Evolutionary conservation across 2,113 vertebrate genomes (phyloP).

Genomic region (Nymphicus hollandicus): DNA sequence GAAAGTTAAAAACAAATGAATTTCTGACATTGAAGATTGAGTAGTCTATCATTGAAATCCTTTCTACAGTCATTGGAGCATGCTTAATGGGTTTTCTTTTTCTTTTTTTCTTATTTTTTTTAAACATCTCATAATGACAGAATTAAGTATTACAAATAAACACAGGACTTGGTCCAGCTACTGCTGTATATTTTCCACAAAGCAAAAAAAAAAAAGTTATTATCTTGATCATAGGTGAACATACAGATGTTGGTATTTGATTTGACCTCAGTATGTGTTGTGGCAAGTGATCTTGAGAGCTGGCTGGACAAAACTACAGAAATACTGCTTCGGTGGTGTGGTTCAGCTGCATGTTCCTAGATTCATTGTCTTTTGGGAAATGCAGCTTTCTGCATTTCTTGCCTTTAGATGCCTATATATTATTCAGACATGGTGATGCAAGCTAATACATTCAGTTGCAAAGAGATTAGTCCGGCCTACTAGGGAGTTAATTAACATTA

Average conservation of each 20-base stretch:
- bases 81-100: not conserved
- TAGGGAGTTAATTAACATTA: not conserved
- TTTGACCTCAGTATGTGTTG: not conserved
- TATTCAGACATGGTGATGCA: not conserved
- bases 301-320: not conserved
- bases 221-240: not conserved
- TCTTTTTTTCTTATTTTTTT: not conserved
- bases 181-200: not conserved
- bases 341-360: not conserved
- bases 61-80: not conserved
- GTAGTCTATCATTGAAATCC: slow-evolving; percentile 41
- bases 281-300: not conserved
- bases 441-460: not conserved
- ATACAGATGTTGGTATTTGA: not conserved
- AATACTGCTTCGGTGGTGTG: not conserved
- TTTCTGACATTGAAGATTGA: slow-evolving; percentile 34
- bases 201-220: not conserved
- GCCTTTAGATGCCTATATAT: not conserved
- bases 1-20: slow-evolving; percentile 65
- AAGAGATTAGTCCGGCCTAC: not conserved
- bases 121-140: not conserved
- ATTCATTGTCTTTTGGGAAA: not conserved
- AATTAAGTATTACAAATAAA: slow-evolving; percentile 25
- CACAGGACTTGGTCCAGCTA: not conserved
- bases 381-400: not conserved